Evolutionary conservation across 2,797 vertebrate genomes (phyloP).

Genomic region (Characodon lateralis): DNA sequence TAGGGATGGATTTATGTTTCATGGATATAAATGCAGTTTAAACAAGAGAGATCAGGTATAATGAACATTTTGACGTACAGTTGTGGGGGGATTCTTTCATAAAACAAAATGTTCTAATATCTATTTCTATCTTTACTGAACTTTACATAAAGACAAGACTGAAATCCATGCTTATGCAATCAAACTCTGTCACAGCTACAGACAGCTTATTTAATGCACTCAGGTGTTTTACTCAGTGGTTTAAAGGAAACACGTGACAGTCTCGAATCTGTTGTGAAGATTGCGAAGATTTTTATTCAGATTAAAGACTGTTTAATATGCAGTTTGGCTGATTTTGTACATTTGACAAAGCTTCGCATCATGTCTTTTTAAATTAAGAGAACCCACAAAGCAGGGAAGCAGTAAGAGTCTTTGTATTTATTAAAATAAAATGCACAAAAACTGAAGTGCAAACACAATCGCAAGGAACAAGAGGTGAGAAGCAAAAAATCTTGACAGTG

Average conservation of each 20-base stretch:
- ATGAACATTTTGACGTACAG: background rate
- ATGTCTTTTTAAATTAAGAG: background rate
- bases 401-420: background rate
- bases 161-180: background rate
- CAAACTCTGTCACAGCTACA: background rate
- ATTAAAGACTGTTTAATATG: background rate
- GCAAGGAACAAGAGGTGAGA: background rate
- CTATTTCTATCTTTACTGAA: background rate
- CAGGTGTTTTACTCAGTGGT: background rate
- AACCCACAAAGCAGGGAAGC: background rate
- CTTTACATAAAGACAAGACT: background rate
- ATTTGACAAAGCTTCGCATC: background rate
- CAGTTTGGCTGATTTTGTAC: slow-evolving; percentile 2
- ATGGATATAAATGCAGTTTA: background rate
- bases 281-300: background rate
- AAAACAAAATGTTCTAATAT: background rate
- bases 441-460: background rate
- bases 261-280: background rate
- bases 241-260: background rate
- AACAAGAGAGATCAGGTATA: background rate
- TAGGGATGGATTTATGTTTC: background rate
- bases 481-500: background rate
- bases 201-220: background rate
- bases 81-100: background rate
- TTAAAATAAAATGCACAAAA: background rate